Evolutionary conservation across 2,113 vertebrate genomes (phyloP).

Genomic region (Pithys albifrons): DNA sequence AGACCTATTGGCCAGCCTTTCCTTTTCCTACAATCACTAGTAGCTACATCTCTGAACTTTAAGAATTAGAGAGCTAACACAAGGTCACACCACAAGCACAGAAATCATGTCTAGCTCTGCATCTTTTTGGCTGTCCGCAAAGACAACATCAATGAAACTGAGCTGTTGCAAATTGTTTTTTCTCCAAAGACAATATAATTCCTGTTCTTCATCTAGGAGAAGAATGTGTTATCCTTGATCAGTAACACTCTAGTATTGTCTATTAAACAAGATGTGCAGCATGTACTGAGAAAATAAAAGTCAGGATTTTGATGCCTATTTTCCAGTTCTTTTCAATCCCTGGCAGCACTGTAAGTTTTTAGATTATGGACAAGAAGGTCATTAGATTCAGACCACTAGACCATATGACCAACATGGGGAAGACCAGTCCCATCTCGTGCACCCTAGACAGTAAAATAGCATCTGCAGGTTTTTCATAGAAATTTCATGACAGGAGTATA

Average conservation of each 20-base stretch:
- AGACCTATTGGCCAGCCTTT: neutral
- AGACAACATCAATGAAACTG: neutral
- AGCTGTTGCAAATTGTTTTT: neutral
- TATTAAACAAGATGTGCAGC: neutral
- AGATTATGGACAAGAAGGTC: neutral
- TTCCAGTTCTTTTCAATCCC: neutral
- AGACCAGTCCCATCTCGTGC: rapidly evolving
- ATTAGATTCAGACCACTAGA: neutral
- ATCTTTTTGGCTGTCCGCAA: neutral
- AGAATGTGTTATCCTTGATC: neutral
- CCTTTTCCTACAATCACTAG: neutral
- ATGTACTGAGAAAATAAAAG: neutral
- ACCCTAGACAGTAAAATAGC: neutral
- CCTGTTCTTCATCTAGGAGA: neutral
- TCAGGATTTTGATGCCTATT: neutral
- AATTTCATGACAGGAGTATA: neutral
- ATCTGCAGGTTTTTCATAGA: neutral
- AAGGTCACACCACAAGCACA: neutral
- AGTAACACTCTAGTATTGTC: neutral
- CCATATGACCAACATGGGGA: neutral
- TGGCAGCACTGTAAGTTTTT: neutral
- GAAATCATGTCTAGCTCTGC: neutral
- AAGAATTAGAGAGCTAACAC: neutral
- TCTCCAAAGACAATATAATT: neutral
- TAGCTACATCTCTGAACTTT: neutral